phyloP scores from a whole-genome alignment of 2,888 invertebrate species.

The Sthenelais limicola region DNA sequence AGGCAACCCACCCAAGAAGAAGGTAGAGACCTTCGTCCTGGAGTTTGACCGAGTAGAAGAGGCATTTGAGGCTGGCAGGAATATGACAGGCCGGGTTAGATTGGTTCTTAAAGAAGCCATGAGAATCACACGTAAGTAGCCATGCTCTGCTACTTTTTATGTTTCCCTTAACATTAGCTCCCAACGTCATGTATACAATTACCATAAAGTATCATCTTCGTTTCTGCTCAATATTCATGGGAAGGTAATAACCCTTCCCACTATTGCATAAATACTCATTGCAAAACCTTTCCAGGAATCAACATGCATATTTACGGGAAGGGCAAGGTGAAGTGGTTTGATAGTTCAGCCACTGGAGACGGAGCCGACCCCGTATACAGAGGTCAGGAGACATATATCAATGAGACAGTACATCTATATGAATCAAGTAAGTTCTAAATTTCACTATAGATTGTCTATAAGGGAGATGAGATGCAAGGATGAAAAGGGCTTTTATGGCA shows the following conservation, averaged over 20 bases:
- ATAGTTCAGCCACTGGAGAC: constrained; percentile 42
- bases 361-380: constrained; percentile 46
- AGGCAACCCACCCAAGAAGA: no score
- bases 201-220: no score
- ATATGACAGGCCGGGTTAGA: not conserved
- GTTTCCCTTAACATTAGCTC: no score
- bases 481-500: no score
- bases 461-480: no score
- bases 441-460: no score
- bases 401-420: constrained; percentile 37
- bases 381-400: constrained; percentile 50
- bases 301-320: constrained; percentile 25
- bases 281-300: no score
- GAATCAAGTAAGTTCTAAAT: constrained; percentile 31
- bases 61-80: not conserved
- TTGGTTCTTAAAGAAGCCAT: constrained; percentile 9
- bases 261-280: no score
- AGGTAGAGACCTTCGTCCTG: constrained; percentile 5
- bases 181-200: no score
- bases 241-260: no score
- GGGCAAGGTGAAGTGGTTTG: constrained; percentile 48
- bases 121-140: not conserved
- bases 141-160: no score
- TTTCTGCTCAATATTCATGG: no score
- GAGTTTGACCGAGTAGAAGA: not conserved